Percentiles rank a stretch among this genome's conserved stretches.
phyloP scores from a whole-genome alignment of 2,113 vertebrate species.

The Micromys minutus region DNA sequence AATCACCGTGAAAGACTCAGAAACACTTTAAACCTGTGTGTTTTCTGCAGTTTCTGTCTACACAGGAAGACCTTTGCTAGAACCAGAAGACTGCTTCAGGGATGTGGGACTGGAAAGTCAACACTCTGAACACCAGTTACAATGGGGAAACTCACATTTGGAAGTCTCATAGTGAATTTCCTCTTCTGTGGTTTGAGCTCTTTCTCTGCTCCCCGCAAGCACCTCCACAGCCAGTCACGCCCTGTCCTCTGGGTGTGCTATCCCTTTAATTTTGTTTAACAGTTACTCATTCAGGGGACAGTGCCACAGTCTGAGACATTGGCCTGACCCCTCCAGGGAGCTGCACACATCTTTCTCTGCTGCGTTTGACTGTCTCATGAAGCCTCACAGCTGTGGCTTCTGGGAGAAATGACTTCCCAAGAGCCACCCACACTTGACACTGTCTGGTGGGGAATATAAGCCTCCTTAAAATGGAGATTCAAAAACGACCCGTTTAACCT shows the following conservation, averaged over 20 bases:
- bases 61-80: neutral
- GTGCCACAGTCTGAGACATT: neutral
- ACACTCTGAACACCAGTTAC: neutral
- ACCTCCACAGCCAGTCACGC: neutral
- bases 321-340: neutral
- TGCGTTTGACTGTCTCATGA: fast-evolving
- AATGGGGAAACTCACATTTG: neutral
- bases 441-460: neutral
- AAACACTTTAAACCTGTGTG: slow-evolving; percentile 33
- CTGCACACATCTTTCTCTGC: neutral
- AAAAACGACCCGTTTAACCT: neutral
- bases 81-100: slow-evolving; percentile 24
- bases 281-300: neutral
- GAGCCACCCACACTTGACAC: neutral
- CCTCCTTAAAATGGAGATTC: neutral
- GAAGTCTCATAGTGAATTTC: neutral
- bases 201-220: neutral
- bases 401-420: neutral
- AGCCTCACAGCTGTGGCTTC: neutral
- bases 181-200: neutral
- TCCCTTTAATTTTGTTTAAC: neutral
- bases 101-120: neutral
- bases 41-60: slow-evolving; percentile 41
- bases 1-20: slow-evolving; percentile 57
- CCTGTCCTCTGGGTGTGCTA: neutral